Evolutionary conservation across 2,888 invertebrate species (phyloP).

Genomic region (Cheilosia vulpina): DNA sequence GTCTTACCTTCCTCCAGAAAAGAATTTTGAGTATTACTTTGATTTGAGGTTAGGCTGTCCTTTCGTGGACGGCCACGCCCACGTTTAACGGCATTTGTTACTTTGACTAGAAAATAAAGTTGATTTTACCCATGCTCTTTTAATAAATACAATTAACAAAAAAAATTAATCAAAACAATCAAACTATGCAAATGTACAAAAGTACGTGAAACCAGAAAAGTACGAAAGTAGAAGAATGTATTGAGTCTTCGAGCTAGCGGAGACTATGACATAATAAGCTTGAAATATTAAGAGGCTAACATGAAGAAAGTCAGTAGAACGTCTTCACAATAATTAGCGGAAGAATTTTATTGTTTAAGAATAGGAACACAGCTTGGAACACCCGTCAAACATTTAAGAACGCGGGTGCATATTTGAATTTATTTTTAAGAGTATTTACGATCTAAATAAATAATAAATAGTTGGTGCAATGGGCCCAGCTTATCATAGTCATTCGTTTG

Average conservation of each 20-base stretch:
- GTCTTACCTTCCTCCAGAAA: conserved; percentile 89
- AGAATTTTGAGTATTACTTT: conserved; percentile 86
- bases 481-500: too few relatives aligned
- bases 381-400: too few relatives aligned
- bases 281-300: not conserved
- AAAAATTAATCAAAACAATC: conserved; percentile 41
- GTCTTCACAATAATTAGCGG: too few relatives aligned
- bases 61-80: conserved; percentile 86
- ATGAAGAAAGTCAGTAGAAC: not conserved
- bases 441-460: too few relatives aligned
- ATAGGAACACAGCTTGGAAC: too few relatives aligned
- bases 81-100: conserved; percentile 85
- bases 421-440: too few relatives aligned
- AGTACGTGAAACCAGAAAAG: conserved; percentile 12
- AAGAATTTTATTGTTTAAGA: too few relatives aligned
- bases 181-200: conserved; percentile 46
- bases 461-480: too few relatives aligned
- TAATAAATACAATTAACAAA: conserved; percentile 49
- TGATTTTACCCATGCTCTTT: conserved; percentile 68
- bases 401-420: too few relatives aligned
- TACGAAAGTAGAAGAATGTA: conserved; percentile 14
- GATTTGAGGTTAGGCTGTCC: conserved; percentile 84
- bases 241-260: not conserved
- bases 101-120: conserved; percentile 82
- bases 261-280: conserved; percentile 13